Base-by-base conservation (phyloP, 2,888 invertebrate genomes). In the Nasonovia ribisnigri region DNA sequence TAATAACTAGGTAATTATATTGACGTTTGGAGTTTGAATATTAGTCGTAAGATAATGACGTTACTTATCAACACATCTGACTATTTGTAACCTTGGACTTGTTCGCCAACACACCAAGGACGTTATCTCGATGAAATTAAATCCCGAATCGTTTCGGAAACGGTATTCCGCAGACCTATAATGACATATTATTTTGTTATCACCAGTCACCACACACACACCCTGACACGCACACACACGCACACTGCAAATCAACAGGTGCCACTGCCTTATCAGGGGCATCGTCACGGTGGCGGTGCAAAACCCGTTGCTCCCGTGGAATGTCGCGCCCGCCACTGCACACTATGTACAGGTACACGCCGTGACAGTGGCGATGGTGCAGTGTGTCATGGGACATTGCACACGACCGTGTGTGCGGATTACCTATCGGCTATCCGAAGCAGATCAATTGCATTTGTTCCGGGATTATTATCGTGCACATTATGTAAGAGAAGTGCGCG, bases 301-400 rank as follows among this genome's bases (percentile, higher is more conserved):
- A 77, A 36, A 77, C 77, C 77, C 36, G 77, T 77, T 77, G 77
- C 36, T 77, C 20, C 20, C 36, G 8, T 20, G 77, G 77, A 77
- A 77, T 77, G 77, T 77, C 77, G 20, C 36, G 36, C 36, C 20
- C 16, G 67, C n/a, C 67, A 67, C 67, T 67, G 60, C 36, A 24
- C 20, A 43, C 24, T 26, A 11, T 11, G 1, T 16, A 51, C 51
- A 16, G 48, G 36, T 24, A 43, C 20, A 43, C 26, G 43, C 43
- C 43, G 43, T 60, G 89, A 42, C 77, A 48, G 51, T 67, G 60
- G 48, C 3, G n/a, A 20, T n/a, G 26, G 26, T 77, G 51, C 16
- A 46, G 77, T 29, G 67, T 60, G 77, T 91, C 84, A 84, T 54
- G 91, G 91, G 77, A 84, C 91, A 43, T 91, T 91, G 84, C 26